A percentile compares a stretch with the other conserved stretches of the same genome.
phyloP scores from a whole-genome alignment of 1,140 invertebrate genomes.

The Paraescarpia echinospica region DNA sequence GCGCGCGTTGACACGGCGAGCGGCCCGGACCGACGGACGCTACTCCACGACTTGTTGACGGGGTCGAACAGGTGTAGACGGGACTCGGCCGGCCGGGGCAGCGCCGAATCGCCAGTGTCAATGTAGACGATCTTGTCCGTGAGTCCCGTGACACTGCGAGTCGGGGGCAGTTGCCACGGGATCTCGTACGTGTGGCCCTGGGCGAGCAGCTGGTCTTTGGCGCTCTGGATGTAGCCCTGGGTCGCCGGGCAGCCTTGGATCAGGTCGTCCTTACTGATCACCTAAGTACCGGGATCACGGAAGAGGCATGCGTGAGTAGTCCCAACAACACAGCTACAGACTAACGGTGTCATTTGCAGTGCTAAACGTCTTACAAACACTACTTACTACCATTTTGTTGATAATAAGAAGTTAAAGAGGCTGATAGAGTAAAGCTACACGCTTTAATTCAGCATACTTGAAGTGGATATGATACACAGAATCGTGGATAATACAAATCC shows the following conservation, averaged over 20 bases:
- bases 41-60: constrained; percentile 33
- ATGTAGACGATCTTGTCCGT: constrained; percentile 32
- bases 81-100: constrained; percentile 14
- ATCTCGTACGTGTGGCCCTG: constrained; percentile 34
- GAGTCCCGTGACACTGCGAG: constrained; percentile 28
- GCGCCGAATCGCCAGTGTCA: constrained; percentile 22
- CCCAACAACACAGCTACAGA: not conserved
- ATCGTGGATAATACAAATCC: too few species aligned
- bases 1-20: constrained; percentile 27
- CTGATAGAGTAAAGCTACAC: too few species aligned
- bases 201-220: constrained; percentile 31
- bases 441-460: too few species aligned
- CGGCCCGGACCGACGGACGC: constrained; percentile 25
- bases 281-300: not conserved
- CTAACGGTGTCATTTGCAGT: not conserved
- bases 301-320: not conserved
- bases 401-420: too few species aligned
- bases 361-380: not conserved
- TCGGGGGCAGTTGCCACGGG: constrained; percentile 30
- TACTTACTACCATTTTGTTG: too few species aligned
- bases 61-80: constrained; percentile 27
- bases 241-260: not conserved
- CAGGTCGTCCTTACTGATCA: constrained; percentile 20
- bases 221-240: constrained; percentile 13
- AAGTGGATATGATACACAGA: too few species aligned